A percentile compares a stretch with the other conserved stretches of the same genome.
Conservation (phyloP, 2,113 vertebrate genomes). For the Hystrix brachyura region DNA sequence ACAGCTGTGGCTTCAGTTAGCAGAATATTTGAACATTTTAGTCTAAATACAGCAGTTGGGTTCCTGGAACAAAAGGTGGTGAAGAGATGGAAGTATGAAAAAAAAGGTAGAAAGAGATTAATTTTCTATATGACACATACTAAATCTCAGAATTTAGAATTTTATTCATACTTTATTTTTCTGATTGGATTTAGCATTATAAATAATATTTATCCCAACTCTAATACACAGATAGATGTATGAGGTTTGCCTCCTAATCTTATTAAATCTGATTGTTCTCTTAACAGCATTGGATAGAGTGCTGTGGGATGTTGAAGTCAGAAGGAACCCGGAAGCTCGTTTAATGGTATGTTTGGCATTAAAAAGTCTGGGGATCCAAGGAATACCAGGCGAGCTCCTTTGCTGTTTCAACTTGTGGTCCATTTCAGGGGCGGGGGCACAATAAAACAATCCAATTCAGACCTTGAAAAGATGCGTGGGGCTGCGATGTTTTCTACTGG, state of each 20-base stretch:
- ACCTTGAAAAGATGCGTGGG: background rate
- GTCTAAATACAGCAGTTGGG: slow-evolving; percentile 70
- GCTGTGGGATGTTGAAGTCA: background rate
- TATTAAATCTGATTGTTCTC: slow-evolving; percentile 21
- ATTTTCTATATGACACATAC: slow-evolving; percentile 13
- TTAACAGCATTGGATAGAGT: background rate
- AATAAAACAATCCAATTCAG: background rate
- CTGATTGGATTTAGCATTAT: background rate
- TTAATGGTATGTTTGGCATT: background rate
- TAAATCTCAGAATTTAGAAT: slow-evolving; percentile 36
- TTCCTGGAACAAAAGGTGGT: slow-evolving; percentile 74
- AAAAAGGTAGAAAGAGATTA: slow-evolving; percentile 10
- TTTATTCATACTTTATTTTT: slow-evolving; percentile 26
- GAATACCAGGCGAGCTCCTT: background rate
- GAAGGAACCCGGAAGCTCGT: background rate
- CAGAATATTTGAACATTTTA: slow-evolving; percentile 75
- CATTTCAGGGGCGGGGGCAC: background rate
- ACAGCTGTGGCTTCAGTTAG: slow-evolving; percentile 78
- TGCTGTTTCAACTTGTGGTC: background rate
- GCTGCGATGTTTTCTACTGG: background rate
- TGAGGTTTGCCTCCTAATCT: slow-evolving; percentile 33
- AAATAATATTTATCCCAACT: slow-evolving; percentile 6
- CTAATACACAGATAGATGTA: background rate
- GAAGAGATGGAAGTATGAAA: slow-evolving; percentile 45
- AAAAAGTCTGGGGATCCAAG: background rate